Evolutionary conservation across 1,140 invertebrate genomes (phyloP).

Genomic region (Drosophila sp.): DNA sequence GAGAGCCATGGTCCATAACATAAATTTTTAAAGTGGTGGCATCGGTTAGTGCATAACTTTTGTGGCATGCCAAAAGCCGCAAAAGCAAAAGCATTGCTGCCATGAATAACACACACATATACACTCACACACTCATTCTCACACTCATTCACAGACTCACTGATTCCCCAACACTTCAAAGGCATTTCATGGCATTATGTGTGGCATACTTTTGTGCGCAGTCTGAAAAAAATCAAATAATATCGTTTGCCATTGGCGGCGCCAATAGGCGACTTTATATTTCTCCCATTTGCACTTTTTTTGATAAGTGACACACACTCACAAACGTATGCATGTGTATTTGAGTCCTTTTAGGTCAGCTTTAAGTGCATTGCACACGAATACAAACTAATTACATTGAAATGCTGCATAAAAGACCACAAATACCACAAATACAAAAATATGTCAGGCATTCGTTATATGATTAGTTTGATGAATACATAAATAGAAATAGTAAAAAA

Average conservation of each 20-base stretch:
- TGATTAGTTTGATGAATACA: conserved; percentile 11
- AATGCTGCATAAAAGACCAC: conserved; percentile 41
- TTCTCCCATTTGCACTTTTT: conserved; percentile 22
- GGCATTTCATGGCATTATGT: conserved; percentile 61
- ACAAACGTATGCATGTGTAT: neutral
- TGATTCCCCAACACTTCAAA: conserved; percentile 64
- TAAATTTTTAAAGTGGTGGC: conserved; percentile 76
- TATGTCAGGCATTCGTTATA: conserved; percentile 11
- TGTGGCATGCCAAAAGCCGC: conserved; percentile 79
- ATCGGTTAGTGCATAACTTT: conserved; percentile 77
- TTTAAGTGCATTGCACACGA: conserved; percentile 52
- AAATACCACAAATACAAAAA: conserved; percentile 45
- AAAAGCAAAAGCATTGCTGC: conserved; percentile 72
- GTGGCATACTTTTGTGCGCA: conserved; percentile 71
- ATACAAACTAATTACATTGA: conserved; percentile 64
- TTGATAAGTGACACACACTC: conserved; percentile 41
- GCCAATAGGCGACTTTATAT: conserved; percentile 45
- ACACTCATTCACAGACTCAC: conserved; percentile 21
- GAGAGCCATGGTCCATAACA: conserved; percentile 50
- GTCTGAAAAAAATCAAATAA: conserved; percentile 37
- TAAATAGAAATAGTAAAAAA: too few relatives aligned
- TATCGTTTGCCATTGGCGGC: conserved; percentile 40
- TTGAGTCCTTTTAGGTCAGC: conserved; percentile 13
- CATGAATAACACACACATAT: conserved; percentile 66
- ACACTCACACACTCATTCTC: conserved; percentile 21